Percentiles rank a stretch among this genome's conserved stretches.
phyloP scores from a whole-genome alignment of 2,797 vertebrate species.

The Gobio occitaniae region DNA sequence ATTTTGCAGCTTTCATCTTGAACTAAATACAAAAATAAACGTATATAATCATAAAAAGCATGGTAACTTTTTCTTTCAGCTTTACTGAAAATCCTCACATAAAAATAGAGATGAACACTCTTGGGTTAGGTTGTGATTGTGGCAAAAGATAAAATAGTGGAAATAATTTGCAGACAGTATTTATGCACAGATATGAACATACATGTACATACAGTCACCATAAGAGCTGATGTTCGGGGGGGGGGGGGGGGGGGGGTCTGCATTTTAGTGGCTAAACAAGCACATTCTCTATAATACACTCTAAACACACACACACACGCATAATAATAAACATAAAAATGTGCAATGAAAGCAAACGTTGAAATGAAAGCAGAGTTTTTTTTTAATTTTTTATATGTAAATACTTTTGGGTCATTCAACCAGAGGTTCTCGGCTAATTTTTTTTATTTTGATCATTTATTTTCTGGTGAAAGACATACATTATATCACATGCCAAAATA shows the following conservation, averaged over 20 bases:
- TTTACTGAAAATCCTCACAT: neutral
- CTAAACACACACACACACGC: neutral
- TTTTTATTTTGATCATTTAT: no score
- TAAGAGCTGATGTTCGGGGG: neutral
- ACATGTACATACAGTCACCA: no score
- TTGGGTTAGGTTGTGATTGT: neutral
- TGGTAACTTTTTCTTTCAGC: neutral
- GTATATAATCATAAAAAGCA: neutral
- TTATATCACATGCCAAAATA: no score
- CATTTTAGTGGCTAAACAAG: neutral
- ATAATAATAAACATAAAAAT: neutral
- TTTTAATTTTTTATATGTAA: no score
- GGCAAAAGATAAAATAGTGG: neutral
- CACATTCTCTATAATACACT: neutral
- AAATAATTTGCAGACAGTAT: neutral
- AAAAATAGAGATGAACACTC: neutral
- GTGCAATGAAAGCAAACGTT: neutral
- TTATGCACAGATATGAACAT: neutral
- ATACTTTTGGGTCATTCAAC: neutral
- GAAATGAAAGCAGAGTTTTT: neutral
- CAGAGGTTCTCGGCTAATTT: no score
- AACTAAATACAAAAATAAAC: slow-evolving; percentile 1
- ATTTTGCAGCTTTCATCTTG: neutral
- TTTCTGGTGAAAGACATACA: no score
- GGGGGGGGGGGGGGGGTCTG: no score